Percentiles rank a stretch among this genome's conserved stretches.
Evolutionary conservation across 2,888 invertebrate species (phyloP).

Genomic region (Arrhopalites spinosus): DNA sequence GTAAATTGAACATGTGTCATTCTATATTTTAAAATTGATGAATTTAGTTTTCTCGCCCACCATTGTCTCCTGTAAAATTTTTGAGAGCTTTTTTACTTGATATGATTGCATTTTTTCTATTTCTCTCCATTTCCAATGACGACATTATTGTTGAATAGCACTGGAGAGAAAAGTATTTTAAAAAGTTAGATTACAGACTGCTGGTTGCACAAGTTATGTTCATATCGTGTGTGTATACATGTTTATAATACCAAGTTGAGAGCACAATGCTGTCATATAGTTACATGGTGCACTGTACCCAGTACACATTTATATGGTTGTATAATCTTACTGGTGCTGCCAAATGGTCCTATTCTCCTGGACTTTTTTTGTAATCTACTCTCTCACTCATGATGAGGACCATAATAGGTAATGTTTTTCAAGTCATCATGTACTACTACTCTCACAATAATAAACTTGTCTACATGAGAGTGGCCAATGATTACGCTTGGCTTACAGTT

Average conservation of each 20-base stretch:
- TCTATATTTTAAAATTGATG: slow-evolving; percentile 16
- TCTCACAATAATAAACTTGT: too few relatives aligned
- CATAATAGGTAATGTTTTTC: slow-evolving; percentile 31
- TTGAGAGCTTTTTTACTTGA: not conserved
- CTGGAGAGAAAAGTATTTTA: not conserved
- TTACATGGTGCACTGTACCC: not conserved
- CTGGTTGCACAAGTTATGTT: slow-evolving; percentile 1
- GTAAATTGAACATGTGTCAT: not conserved
- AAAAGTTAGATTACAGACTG: slow-evolving; percentile 6
- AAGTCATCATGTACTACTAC: not conserved
- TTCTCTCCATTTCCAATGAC: too few relatives aligned
- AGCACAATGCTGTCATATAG: not conserved
- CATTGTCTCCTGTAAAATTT: not conserved
- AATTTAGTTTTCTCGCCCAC: slow-evolving; percentile 14
- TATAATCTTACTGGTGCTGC: not conserved
- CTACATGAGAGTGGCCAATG: too few relatives aligned
- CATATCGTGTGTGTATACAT: slow-evolving; percentile 4
- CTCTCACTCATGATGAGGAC: not conserved
- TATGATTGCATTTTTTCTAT: too few relatives aligned
- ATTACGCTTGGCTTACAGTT: too few relatives aligned
- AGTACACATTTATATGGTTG: not conserved
- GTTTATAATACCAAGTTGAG: not conserved
- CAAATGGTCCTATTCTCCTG: not conserved
- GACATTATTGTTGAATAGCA: too few relatives aligned
- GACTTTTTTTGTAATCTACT: not conserved